Base-by-base conservation (phyloP, 1,140 invertebrate genomes). In the Campodea augens region DNA sequence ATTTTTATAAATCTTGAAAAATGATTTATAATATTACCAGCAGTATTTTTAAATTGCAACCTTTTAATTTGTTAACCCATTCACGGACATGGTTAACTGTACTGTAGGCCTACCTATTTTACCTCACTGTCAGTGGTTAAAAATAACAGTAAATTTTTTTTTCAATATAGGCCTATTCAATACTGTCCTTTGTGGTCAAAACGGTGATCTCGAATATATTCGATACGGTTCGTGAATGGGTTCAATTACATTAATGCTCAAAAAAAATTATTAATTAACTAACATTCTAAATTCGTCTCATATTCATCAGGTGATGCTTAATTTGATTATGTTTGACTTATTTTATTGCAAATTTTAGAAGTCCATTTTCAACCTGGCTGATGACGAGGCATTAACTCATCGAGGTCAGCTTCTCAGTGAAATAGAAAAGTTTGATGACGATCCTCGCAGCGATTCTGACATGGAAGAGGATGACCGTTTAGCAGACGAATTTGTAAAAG, bases 381-480 rank as follows among this genome's bases (percentile, higher is more conserved):
- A 80, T 53, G 87, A 92, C 50, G 85, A 90, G 55, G 60, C 62
- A 37, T 63, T 90, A 22, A 90, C 84, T 3, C 85, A 91, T 55
- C 77, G 73, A 61, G 90, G 90, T 1, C 81, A 89, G 63, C 78
- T 82, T 4, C 59, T 96, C 5, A 79, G 78, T 53, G 81, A 90
- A 54, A 82, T 93, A 52, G 88, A 95, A 60, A 83, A 84, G 52
- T 92, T 87, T 69, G 85, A 92, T 55, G n/a, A n/a, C n/a, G 80
- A 89, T 57, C 75, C 77, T 1, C 66, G 69, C 20, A 85, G 77
- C 49, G 82, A 86, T 56, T 73, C 69, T 47, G 80, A 89, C 51
- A 84, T 86, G 43, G 73, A 76, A 13, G 69, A 71, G 43, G 78
- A 79, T 46, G 72, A 78, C 54, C 77, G 75, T 41, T 71, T 69